Conservation (phyloP, 2,797 vertebrate genomes). For the Gallirallus australis region DNA sequence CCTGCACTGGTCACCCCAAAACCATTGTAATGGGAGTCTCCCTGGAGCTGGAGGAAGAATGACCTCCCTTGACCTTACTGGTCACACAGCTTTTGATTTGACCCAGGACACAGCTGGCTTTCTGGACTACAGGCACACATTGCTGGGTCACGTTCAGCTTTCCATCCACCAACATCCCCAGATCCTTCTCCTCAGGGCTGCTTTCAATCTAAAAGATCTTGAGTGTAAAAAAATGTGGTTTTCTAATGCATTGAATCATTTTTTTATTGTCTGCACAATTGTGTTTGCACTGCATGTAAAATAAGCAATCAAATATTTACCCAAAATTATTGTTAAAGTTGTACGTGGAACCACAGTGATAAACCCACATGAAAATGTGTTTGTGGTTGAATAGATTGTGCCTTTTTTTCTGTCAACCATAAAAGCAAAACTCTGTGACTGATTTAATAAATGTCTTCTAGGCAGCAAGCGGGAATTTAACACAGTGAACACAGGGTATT, state of each 20-base stretch:
- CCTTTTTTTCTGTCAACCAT: neutral
- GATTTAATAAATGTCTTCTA: constrained; percentile 6
- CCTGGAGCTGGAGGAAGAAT: no score
- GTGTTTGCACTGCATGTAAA: neutral
- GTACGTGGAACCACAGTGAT: neutral
- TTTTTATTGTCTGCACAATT: neutral
- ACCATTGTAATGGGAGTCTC: no score
- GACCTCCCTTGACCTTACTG: no score
- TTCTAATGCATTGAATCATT: neutral
- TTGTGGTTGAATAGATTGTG: neutral
- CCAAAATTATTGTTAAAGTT: neutral
- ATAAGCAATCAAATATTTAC: neutral
- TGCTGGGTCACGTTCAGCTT: no score
- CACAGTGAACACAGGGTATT: neutral
- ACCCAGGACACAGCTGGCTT: no score
- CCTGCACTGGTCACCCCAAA: no score
- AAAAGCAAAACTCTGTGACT: neutral
- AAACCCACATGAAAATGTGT: neutral
- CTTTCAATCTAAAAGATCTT: no score
- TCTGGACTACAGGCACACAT: no score
- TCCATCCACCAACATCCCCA: no score
- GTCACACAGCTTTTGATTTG: no score
- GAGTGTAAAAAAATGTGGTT: neutral
- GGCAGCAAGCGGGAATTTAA: neutral
- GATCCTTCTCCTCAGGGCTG: no score